A percentile compares a stretch with the other conserved stretches of the same genome.
Evolutionary conservation across 2,113 vertebrate genomes (phyloP).

Genomic region (Sinosuthora webbiana): DNA sequence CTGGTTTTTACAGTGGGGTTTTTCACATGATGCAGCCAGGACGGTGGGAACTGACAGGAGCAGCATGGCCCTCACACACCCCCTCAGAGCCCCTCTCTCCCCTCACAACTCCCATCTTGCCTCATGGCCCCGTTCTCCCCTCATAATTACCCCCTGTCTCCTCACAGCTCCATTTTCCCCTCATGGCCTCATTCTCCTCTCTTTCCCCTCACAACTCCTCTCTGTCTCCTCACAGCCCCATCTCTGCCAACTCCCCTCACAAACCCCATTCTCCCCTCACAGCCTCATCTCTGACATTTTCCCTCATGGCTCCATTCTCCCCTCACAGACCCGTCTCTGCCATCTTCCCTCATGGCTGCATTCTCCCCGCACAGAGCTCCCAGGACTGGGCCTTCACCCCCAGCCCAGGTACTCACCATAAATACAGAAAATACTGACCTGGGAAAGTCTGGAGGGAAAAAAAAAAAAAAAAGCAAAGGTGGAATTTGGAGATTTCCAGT

Average conservation of each 20-base stretch:
- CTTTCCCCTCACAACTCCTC: too few relatives aligned
- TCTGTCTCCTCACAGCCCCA: too few relatives aligned
- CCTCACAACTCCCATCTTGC: neutral
- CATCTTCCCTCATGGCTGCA: neutral
- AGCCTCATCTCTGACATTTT: too few relatives aligned
- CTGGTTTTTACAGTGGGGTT: neutral
- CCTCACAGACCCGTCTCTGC: rapidly evolving
- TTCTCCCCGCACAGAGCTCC: rapidly evolving
- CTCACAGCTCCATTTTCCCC: neutral
- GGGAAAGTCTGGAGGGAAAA: neutral
- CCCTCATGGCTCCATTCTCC: neutral
- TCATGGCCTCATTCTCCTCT: neutral
- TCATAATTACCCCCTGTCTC: neutral
- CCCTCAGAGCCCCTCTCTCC: neutral
- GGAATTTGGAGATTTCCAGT: neutral
- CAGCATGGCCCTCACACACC: too few relatives aligned
- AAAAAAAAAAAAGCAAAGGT: rapidly evolving
- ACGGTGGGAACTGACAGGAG: rapidly evolving
- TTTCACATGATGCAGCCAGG: neutral
- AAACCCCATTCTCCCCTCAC: too few relatives aligned
- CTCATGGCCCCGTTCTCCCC: neutral
- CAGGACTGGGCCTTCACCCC: rapidly evolving
- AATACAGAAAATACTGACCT: neutral
- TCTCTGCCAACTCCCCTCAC: too few relatives aligned
- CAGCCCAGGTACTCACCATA: neutral